Percentiles rank a stretch among this genome's conserved stretches.
phyloP scores from a whole-genome alignment of 1,140 invertebrate genomes.

The Musca vetustissima region DNA sequence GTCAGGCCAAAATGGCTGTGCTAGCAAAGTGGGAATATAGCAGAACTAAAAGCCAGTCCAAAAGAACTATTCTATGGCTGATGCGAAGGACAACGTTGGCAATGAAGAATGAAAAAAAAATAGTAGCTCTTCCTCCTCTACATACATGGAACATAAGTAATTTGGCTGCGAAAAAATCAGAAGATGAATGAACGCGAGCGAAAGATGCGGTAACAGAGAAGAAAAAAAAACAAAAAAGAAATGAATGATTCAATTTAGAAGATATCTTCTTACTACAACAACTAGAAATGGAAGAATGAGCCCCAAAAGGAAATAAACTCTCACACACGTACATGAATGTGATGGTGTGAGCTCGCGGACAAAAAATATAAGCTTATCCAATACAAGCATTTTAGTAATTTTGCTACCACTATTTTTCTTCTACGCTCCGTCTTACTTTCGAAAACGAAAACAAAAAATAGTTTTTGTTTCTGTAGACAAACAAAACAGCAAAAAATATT shows the following conservation, averaged over 20 bases:
- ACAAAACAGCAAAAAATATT: slow-evolving; percentile 15
- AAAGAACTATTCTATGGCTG: no score
- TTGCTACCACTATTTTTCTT: not conserved
- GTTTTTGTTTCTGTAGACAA: not conserved
- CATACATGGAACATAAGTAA: not conserved
- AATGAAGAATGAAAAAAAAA: no score
- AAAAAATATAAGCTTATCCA: no score
- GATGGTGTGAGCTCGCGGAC: no score
- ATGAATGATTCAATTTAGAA: slow-evolving; percentile 22
- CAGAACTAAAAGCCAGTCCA: no score
- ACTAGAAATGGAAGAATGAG: not conserved
- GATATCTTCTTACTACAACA: slow-evolving; percentile 2
- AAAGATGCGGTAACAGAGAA: not conserved
- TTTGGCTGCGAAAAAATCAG: slow-evolving; percentile 6
- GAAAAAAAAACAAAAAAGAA: not conserved
- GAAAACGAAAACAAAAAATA: no score
- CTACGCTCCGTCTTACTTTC: not conserved
- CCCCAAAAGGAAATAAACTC: no score
- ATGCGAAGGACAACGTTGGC: no score
- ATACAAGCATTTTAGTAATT: not conserved
- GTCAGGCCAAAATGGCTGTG: slow-evolving; percentile 16
- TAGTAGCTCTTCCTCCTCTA: no score
- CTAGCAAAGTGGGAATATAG: not conserved
- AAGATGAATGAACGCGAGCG: not conserved
- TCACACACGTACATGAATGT: no score